Conservation (phyloP, 2,113 vertebrate genomes). For the Microcebus murinus region DNA sequence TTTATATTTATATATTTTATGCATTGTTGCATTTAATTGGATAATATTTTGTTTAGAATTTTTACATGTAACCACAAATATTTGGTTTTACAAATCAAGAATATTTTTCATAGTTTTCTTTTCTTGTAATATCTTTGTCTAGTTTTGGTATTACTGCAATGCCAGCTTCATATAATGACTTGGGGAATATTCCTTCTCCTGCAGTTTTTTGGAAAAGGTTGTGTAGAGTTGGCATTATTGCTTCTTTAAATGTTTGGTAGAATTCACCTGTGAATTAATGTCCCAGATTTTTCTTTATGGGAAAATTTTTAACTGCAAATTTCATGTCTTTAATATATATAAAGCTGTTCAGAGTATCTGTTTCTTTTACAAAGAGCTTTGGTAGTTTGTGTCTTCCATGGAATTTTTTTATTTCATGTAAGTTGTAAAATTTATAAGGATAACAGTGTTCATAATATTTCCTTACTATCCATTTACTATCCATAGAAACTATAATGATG, state of each 20-base stretch:
- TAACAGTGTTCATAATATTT: background rate
- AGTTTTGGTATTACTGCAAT: background rate
- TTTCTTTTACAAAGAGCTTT: background rate
- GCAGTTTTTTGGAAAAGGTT: background rate
- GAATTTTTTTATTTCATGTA: background rate
- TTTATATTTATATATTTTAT: too few species aligned
- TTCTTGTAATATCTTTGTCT: background rate
- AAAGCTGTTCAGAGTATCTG: background rate
- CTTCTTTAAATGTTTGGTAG: background rate
- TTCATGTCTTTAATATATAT: background rate
- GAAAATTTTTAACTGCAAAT: background rate
- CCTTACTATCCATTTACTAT: background rate
- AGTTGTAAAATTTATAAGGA: background rate
- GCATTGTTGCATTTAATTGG: too few species aligned
- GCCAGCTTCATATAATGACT: background rate
- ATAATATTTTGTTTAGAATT: background rate
- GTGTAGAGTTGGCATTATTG: background rate
- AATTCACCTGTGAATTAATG: background rate
- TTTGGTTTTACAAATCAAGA: background rate
- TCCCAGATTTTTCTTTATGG: background rate
- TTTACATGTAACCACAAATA: background rate
- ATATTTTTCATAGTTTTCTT: background rate
- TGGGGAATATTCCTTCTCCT: background rate
- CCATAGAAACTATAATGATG: background rate
- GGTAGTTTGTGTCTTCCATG: background rate